Evolutionary conservation across 1,140 invertebrate species (phyloP).

Genomic region (Andrena cerasifolii): DNA sequence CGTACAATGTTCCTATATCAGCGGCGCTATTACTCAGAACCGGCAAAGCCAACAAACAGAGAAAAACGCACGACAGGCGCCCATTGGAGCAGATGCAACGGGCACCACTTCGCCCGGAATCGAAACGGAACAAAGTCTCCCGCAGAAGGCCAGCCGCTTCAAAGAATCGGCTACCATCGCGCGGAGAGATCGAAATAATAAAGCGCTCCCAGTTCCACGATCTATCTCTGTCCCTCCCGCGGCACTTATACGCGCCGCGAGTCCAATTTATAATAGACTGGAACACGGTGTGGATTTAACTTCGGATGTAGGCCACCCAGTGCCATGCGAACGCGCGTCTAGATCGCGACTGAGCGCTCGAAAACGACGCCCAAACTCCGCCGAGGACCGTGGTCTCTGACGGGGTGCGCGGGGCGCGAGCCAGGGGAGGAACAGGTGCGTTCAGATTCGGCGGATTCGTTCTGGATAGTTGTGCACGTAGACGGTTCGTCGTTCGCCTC

Average conservation of each 20-base stretch:
- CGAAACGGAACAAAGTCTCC: too few species aligned
- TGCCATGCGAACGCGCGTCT: slow-evolving; percentile 42
- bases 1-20: too few species aligned
- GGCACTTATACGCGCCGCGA: slow-evolving; percentile 28
- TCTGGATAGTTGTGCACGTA: slow-evolving; percentile 17
- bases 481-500: neutral
- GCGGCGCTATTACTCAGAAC: too few species aligned
- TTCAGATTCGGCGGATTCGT: slow-evolving; percentile 36
- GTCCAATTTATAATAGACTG: slow-evolving; percentile 55
- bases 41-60: too few species aligned
- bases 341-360: slow-evolving; percentile 38
- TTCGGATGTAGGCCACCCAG: slow-evolving; percentile 56
- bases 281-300: slow-evolving; percentile 54
- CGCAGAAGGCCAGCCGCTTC: neutral
- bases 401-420: neutral
- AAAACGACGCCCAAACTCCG: slow-evolving; percentile 29
- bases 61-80: neutral
- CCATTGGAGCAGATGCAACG: neutral
- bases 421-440: slow-evolving; percentile 43
- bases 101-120: neutral
- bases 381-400: neutral
- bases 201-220: slow-evolving; percentile 20
- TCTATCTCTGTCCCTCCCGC: neutral
- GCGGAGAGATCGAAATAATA: neutral
- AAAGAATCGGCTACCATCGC: neutral